These are phyloP conservation scores for Rhopalosiphum nymphaeae DNA, from an alignment of 2,888 invertebrate genomes.

Conservation along the genomic window DNA sequence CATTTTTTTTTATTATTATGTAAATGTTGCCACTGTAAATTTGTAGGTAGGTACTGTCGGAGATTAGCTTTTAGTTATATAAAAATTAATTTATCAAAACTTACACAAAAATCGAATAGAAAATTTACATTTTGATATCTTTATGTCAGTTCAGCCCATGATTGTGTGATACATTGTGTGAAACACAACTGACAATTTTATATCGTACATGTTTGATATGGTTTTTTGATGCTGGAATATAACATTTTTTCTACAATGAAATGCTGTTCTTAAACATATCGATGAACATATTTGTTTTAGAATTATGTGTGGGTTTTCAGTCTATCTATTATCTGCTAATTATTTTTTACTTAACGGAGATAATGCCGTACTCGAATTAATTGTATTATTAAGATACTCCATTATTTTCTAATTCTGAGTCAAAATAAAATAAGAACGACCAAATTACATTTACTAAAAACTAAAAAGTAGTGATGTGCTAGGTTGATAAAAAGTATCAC, in stretches of 20 bases:
- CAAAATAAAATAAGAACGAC: background rate
- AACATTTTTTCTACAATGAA: background rate
- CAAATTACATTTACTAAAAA: background rate
- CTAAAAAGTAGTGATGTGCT: too few species aligned
- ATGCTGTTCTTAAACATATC: background rate
- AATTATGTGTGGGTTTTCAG: background rate
- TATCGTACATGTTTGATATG: background rate
- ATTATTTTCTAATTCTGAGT: background rate
- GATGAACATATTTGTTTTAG: background rate
- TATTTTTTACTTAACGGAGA: background rate
- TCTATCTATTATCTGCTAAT: background rate
- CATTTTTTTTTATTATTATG: background rate
- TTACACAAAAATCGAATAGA: background rate
- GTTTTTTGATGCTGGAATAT: background rate
- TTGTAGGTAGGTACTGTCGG: background rate
- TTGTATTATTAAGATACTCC: background rate
- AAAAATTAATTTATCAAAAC: background rate
- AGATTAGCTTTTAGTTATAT: background rate
- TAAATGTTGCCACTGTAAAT: background rate
- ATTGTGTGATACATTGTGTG: too few species aligned
- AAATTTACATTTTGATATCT: background rate
- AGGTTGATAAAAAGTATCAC: too few species aligned
- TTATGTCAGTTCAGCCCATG: background rate
- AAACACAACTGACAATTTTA: background rate
- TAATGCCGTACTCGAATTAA: background rate